phyloP scores from a whole-genome alignment of 2,797 vertebrate genomes.

The Megaceryle alcyon region DNA sequence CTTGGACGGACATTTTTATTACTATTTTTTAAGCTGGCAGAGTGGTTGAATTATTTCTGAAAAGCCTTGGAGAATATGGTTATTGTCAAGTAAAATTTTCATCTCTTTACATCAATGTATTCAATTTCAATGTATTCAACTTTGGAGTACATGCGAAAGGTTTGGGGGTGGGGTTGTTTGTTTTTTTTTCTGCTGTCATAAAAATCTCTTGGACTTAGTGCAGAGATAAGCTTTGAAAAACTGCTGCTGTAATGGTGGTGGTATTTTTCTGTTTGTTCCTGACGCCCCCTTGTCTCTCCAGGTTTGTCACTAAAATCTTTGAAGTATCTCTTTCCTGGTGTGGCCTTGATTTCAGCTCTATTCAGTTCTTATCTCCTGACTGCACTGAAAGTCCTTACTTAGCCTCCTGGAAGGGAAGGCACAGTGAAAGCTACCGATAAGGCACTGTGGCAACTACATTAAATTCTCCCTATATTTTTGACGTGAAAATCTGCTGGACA shows the following conservation, averaged over 20 bases:
- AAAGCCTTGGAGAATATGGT: neutral
- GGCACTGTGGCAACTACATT: neutral
- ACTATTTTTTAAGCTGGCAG: neutral
- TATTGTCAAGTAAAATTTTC: neutral
- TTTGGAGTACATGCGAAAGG: neutral
- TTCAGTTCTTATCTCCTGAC: neutral
- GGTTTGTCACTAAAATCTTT: neutral
- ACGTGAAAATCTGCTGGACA: neutral
- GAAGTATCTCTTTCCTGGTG: neutral
- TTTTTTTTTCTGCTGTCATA: neutral
- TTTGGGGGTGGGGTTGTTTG: neutral
- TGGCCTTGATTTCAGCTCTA: conserved; percentile 8
- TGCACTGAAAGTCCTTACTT: neutral
- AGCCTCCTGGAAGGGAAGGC: neutral
- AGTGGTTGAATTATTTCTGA: neutral
- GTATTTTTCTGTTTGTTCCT: neutral
- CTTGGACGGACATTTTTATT: neutral
- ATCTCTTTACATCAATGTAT: neutral
- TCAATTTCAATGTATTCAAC: neutral
- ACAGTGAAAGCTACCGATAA: conserved; percentile 12
- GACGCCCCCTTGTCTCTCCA: neutral
- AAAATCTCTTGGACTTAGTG: neutral
- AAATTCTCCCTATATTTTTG: neutral
- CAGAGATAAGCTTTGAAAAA: conserved; percentile 26
- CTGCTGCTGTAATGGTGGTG: neutral